Percentiles rank a stretch among this genome's conserved stretches.
These are phyloP conservation scores for Setophaga petechia DNA, from an alignment of 2,113 vertebrate species.

Conservation along the genomic window DNA sequence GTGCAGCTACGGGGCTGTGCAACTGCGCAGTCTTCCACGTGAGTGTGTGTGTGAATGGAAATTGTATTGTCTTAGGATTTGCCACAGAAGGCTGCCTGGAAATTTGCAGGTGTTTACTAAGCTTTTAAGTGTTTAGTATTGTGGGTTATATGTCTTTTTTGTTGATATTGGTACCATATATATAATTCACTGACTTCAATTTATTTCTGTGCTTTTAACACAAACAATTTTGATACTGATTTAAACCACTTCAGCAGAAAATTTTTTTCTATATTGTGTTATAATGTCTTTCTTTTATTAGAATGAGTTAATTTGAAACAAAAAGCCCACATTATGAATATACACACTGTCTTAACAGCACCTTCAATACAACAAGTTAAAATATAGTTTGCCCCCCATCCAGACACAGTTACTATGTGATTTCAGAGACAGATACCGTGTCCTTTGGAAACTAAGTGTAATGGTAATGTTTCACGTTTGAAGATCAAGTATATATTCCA, in stretches of 20 bases:
- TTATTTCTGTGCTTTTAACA: background rate
- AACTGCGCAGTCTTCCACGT: accelerated
- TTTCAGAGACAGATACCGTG: background rate
- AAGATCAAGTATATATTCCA: background rate
- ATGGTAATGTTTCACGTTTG: background rate
- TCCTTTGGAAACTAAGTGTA: background rate
- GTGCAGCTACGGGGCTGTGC: accelerated
- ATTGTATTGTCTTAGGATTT: background rate
- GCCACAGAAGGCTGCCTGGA: background rate
- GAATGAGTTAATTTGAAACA: background rate
- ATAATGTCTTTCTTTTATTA: background rate
- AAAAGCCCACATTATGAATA: background rate
- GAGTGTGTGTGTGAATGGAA: background rate
- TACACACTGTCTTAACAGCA: background rate
- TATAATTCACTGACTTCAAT: background rate
- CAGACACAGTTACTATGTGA: background rate
- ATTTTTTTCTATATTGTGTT: background rate
- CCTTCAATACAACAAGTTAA: background rate
- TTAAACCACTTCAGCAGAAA: background rate
- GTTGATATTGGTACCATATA: background rate
- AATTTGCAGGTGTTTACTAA: background rate
- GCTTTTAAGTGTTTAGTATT: background rate
- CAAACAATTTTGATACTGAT: background rate
- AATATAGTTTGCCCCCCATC: background rate
- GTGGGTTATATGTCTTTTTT: background rate